Evolutionary conservation across 2,797 vertebrate genomes (phyloP).

Genomic region (Hylomyscus alleni): DNA sequence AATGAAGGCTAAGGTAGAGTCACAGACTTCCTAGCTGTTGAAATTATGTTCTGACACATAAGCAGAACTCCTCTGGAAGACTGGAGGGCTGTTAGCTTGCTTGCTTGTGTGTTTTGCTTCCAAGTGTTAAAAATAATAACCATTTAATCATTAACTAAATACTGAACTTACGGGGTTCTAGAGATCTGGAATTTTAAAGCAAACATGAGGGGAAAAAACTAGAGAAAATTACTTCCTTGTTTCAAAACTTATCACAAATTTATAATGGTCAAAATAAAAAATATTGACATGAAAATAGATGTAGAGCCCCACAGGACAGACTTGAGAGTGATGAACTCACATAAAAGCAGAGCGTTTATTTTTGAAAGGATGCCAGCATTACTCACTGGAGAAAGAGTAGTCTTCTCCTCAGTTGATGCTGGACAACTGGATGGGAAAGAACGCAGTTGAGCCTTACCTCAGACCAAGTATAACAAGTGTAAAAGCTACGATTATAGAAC

Average conservation of each 20-base stretch:
- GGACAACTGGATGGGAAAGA: neutral
- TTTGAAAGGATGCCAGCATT: conserved; percentile 10
- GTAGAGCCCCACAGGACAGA: neutral
- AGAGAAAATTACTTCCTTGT: neutral
- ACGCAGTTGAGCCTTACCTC: neutral
- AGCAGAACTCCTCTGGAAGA: neutral
- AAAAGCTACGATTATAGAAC: conserved; percentile 20
- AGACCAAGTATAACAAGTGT: neutral
- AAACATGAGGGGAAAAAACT: conserved; percentile 10
- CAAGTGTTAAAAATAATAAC: conserved; percentile 24
- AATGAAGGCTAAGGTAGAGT: neutral
- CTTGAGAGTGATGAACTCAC: neutral
- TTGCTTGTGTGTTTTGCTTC: neutral
- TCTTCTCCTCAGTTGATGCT: neutral
- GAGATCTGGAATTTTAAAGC: neutral
- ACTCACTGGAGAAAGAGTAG: neutral
- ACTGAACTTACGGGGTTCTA: neutral
- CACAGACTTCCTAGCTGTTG: neutral
- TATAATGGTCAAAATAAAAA: neutral
- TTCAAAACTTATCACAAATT: conserved; percentile 15
- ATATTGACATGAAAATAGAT: neutral
- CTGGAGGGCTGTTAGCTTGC: too few species aligned
- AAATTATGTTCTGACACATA: neutral
- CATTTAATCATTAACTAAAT: conserved; percentile 11
- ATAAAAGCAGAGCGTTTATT: neutral